Conservation (phyloP, 2,113 vertebrate species). For the Cebus imitator region DNA sequence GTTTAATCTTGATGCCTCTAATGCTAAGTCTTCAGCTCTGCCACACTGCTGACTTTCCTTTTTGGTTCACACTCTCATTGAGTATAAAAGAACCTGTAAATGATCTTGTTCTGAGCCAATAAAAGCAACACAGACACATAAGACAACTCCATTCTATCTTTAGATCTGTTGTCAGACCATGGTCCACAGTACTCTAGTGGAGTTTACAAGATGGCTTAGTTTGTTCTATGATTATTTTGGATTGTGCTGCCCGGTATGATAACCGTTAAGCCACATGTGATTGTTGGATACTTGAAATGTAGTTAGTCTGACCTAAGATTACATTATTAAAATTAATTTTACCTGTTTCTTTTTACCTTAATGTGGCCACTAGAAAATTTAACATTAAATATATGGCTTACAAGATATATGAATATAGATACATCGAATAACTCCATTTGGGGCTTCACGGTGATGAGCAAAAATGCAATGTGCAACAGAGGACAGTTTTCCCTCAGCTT, state of each 20-base stretch:
- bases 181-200: background rate
- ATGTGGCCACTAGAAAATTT: background rate
- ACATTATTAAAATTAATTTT: conserved; percentile 34
- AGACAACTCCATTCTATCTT: background rate
- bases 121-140: background rate
- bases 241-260: background rate
- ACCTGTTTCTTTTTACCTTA: conserved; percentile 41
- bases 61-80: background rate
- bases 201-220: background rate
- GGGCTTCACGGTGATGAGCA: background rate
- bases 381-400: background rate
- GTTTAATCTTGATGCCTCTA: background rate
- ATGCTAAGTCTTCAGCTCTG: background rate
- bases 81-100: background rate
- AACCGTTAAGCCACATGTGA: background rate
- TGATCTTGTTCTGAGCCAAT: background rate
- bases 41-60: background rate
- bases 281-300: background rate
- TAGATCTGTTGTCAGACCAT: background rate
- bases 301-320: background rate
- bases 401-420: background rate
- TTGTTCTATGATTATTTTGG: background rate
- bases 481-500: background rate
- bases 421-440: conserved; percentile 4
- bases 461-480: background rate